Evolutionary conservation across 2,888 invertebrate genomes (phyloP).

Genomic region (Caenorhabditis sulstoni): DNA sequence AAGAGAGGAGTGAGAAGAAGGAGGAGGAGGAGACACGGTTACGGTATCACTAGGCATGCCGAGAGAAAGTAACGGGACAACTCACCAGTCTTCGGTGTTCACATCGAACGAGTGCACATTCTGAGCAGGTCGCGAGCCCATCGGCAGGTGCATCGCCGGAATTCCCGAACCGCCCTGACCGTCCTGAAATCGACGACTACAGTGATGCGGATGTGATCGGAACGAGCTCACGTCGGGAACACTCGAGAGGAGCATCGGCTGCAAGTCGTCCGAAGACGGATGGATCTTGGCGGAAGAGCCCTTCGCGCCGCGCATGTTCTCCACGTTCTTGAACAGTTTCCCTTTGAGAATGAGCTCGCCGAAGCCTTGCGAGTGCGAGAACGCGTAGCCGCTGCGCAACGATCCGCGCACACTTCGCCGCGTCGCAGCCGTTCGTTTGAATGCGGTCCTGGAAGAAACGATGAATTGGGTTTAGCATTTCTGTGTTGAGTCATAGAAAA

Average conservation of each 20-base stretch:
- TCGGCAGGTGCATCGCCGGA: conserved; percentile 50
- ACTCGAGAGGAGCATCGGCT: conserved; percentile 41
- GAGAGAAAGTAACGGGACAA: neutral
- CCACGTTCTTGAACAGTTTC: conserved; percentile 78
- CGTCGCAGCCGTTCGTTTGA: conserved; percentile 82
- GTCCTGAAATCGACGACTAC: conserved; percentile 28
- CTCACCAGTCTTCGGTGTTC: conserved; percentile 61
- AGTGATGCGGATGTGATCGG: too few species aligned
- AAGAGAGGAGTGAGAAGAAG: neutral
- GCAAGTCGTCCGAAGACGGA: conserved; percentile 37
- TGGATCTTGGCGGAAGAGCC: conserved; percentile 33
- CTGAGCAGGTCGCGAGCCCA: conserved; percentile 19
- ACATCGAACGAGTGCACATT: conserved; percentile 47
- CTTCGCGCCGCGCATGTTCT: conserved; percentile 45
- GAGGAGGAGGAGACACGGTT: conserved; percentile 18
- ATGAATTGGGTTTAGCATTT: too few species aligned
- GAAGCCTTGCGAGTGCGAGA: conserved; percentile 98
- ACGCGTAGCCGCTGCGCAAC: conserved; percentile 96
- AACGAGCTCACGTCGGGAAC: conserved; percentile 38
- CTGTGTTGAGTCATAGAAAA: too few species aligned
- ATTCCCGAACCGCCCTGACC: conserved; percentile 8
- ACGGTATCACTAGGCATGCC: conserved; percentile 6
- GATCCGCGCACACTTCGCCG: conserved; percentile 90
- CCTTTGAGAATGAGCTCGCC: conserved; percentile 91
- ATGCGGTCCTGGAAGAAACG: conserved; percentile 66